phyloP scores from a whole-genome alignment of 1,140 invertebrate genomes.

The Hesperophylax magnus region DNA sequence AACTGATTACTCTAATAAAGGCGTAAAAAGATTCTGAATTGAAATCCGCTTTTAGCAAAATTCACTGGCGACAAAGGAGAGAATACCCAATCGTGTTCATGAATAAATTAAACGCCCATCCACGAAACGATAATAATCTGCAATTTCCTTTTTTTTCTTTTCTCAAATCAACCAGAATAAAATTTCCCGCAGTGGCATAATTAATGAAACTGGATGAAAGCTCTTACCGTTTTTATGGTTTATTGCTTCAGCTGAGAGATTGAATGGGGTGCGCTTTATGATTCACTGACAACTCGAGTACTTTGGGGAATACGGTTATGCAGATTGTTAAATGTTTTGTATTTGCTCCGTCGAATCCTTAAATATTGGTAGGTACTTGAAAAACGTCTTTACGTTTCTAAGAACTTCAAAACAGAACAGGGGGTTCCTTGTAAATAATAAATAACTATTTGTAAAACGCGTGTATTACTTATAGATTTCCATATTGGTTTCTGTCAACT shows the following conservation, averaged over 20 bases:
- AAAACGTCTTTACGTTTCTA: too few relatives aligned
- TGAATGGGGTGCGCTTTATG: too few relatives aligned
- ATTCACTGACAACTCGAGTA: too few relatives aligned
- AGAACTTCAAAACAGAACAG: too few relatives aligned
- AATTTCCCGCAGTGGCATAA: slow-evolving; percentile 33
- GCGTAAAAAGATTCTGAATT: slow-evolving; percentile 55
- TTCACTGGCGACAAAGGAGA: slow-evolving; percentile 30
- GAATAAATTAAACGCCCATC: slow-evolving; percentile 53
- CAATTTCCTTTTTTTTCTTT: slow-evolving; percentile 30
- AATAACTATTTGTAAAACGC: too few relatives aligned
- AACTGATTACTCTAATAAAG: slow-evolving; percentile 57
- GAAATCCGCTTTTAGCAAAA: slow-evolving; percentile 56
- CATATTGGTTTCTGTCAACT: too few relatives aligned
- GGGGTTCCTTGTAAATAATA: too few relatives aligned
- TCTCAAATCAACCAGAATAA: slow-evolving; percentile 27
- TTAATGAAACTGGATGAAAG: slow-evolving; percentile 34
- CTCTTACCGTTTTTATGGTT: slow-evolving; percentile 8
- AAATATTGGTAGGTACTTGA: too few relatives aligned
- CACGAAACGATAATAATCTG: slow-evolving; percentile 36
- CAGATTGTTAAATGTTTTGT: too few relatives aligned
- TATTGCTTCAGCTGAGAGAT: background rate
- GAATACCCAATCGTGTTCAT: slow-evolving; percentile 52
- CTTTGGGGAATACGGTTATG: too few relatives aligned
- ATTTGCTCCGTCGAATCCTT: too few relatives aligned
- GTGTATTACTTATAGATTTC: too few relatives aligned